Conservation (phyloP, 2,888 invertebrate genomes). For the Agrilus cyanescens region DNA sequence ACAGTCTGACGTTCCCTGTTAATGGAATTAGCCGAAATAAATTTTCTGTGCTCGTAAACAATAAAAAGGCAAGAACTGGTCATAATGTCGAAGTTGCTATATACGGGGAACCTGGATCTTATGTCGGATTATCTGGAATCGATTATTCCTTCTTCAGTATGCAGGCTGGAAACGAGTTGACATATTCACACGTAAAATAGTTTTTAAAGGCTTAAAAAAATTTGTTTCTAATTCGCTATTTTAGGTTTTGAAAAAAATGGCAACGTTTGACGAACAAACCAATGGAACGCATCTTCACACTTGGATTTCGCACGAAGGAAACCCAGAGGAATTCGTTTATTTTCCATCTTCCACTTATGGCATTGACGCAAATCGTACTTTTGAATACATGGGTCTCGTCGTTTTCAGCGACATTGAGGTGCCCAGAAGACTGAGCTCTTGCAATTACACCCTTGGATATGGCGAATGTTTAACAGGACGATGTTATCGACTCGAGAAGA, state of each 20-base stretch:
- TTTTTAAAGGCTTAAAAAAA: neutral
- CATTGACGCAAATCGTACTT: constrained; percentile 87
- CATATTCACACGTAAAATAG: constrained; percentile 60
- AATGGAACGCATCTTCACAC: constrained; percentile 74
- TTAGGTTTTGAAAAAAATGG: constrained; percentile 74
- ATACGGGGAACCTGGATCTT: constrained; percentile 87
- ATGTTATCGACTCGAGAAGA: constrained; percentile 64
- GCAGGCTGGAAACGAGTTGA: constrained; percentile 86
- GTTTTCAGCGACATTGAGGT: constrained; percentile 84
- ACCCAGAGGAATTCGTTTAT: constrained; percentile 73
- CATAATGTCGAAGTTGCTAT: constrained; percentile 89
- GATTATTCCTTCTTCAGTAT: constrained; percentile 83
- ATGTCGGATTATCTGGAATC: constrained; percentile 83
- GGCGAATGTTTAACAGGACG: constrained; percentile 71
- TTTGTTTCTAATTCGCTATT: constrained; percentile 4
- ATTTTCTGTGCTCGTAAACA: constrained; percentile 78
- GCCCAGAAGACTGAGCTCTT: constrained; percentile 52
- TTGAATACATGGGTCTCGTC: constrained; percentile 78
- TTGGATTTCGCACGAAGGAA: constrained; percentile 77
- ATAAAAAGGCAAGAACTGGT: constrained; percentile 86
- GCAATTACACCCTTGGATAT: constrained; percentile 61
- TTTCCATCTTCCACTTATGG: constrained; percentile 86
- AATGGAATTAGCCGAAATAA: constrained; percentile 91
- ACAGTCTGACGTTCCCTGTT: constrained; percentile 92
- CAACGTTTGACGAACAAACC: constrained; percentile 71